Evolutionary conservation across 2,888 invertebrate species (phyloP).

Genomic region (Carabus problematicus): DNA sequence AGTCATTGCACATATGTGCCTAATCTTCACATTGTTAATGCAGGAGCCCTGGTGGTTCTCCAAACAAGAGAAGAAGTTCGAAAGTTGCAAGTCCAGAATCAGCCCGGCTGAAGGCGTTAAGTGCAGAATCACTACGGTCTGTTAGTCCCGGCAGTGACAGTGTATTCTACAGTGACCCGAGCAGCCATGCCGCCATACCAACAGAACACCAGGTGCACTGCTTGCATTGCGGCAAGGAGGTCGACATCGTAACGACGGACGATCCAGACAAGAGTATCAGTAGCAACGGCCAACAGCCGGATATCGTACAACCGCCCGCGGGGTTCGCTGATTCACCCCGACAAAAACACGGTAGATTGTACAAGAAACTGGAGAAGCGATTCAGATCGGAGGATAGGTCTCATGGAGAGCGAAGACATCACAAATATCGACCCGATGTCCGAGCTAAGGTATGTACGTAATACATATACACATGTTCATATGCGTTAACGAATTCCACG

Average conservation of each 20-base stretch:
- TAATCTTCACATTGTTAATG: conserved; percentile 45
- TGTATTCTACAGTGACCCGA: conserved; percentile 86
- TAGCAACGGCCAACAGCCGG: conserved; percentile 56
- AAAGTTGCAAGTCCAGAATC: conserved; percentile 58
- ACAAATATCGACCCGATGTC: conserved; percentile 73
- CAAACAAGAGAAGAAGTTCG: conserved; percentile 57
- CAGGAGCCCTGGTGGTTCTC: conserved; percentile 63
- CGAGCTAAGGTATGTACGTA: conserved; percentile 72
- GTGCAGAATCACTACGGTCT: conserved; percentile 86
- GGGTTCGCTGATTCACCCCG: conserved; percentile 87
- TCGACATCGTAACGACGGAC: conserved; percentile 58
- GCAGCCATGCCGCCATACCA: conserved; percentile 60
- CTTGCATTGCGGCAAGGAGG: conserved; percentile 84
- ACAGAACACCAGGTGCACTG: conserved; percentile 70
- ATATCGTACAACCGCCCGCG: conserved; percentile 87
- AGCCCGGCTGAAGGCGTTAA: conserved; percentile 75
- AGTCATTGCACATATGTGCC: conserved; percentile 45
- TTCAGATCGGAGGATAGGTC: conserved; percentile 81
- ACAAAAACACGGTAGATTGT: conserved; percentile 65
- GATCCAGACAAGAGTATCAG: conserved; percentile 52
- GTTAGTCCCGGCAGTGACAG: conserved; percentile 91
- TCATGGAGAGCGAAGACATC: conserved; percentile 67
- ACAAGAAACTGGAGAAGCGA: conserved; percentile 80
- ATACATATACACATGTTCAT: neutral
- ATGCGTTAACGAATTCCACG: conserved; percentile 3